A percentile compares a stretch with the other conserved stretches of the same genome.
phyloP scores from a whole-genome alignment of 2,113 vertebrate species.

The Spheniscus mendiculus region DNA sequence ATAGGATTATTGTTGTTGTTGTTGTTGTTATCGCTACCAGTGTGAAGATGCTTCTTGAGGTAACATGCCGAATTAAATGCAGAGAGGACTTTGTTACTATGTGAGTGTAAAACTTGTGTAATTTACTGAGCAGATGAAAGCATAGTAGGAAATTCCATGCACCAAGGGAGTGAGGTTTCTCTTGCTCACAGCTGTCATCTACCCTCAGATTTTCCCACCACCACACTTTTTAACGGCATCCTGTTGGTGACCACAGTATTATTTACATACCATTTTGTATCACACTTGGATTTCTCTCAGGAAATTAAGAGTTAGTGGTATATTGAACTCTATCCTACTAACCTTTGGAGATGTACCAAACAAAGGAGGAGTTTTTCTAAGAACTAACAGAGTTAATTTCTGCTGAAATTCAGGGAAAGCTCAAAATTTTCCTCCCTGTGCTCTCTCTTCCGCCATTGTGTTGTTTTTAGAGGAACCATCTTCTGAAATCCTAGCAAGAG shows the following conservation, averaged over 20 bases:
- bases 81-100: background rate
- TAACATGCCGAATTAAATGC: background rate
- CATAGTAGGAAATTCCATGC: background rate
- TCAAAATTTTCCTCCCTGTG: background rate
- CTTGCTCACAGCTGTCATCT: background rate
- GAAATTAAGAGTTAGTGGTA: background rate
- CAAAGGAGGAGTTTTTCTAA: background rate
- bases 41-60: background rate
- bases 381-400: background rate
- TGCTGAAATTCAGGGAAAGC: background rate
- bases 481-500: background rate
- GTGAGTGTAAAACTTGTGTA: background rate
- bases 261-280: conserved; percentile 2
- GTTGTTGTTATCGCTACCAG: background rate
- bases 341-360: background rate
- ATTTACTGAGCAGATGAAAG: background rate
- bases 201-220: background rate
- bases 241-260: conserved; percentile 27
- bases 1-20: background rate
- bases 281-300: background rate
- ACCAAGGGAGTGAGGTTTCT: background rate
- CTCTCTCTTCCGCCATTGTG: background rate
- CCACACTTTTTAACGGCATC: background rate
- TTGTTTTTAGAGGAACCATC: background rate
- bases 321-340: conserved; percentile 13